Base-by-base conservation (phyloP, 2,888 invertebrate species). In the Cactoblastis cactorum region DNA sequence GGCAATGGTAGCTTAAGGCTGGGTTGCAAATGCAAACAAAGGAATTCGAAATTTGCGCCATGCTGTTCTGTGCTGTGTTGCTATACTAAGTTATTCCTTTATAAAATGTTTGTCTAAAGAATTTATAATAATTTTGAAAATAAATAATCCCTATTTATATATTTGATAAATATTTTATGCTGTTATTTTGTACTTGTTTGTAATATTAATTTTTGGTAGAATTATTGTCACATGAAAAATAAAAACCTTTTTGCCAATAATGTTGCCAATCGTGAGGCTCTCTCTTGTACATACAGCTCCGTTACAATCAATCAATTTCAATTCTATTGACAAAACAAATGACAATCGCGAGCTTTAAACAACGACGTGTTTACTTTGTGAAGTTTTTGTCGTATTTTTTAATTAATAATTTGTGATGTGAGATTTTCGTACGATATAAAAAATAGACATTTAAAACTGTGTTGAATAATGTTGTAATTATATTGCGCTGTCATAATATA, bases 341-440 rank as follows among this genome's bases (percentile, higher is more conserved):
- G 43, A 15, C 43, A 43, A 32, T 28, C 43, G 43, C 17, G 14
- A 43, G 43, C 15, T n/a, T 32, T 28, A 43, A 43, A 43, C 43
- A 43, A 43, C 43, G 43, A 43, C 43, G 28, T 43, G 43, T 43
- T 43, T 43, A 43, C 43, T 15, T 24, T 8, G 9, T 14, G 6
- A 28, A 15, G 9, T 17, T 43, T 11, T 28, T 15, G n/a, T 4
- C 22, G 43, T 17, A 6, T 17, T 15, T 28, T 43, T 3, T 17
- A 43, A 17, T 15, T 28, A 28, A 43, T 28, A 43, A 9, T 17
- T 28, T 17, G 43, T 28, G 15, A 28, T 43, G 43, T 43, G 43
- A 28, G n/a, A n/a, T n/a, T 15, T 12, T 15, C 15, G 28, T 43
- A 28, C 17, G 28, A 15, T 17, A 17, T 43, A 28, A 43, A 43